These are phyloP conservation scores for Nicator chloris DNA, from an alignment of 2,113 vertebrate genomes.

Conservation along the genomic window DNA sequence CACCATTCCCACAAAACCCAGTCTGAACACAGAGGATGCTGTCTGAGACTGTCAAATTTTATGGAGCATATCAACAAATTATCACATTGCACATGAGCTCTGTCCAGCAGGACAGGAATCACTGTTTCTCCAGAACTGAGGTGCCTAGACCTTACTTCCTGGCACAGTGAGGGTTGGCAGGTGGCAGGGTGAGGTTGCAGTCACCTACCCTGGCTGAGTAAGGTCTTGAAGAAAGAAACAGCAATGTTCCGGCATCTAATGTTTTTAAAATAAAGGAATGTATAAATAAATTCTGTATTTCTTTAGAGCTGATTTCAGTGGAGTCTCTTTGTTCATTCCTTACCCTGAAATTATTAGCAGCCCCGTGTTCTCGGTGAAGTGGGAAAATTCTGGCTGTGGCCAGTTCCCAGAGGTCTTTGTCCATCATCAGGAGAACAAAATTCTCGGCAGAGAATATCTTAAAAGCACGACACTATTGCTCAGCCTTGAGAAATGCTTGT, in stretches of 20 bases:
- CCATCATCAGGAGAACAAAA: background rate
- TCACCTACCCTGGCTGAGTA: background rate
- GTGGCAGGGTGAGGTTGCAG: background rate
- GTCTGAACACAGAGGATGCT: background rate
- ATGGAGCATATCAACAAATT: background rate
- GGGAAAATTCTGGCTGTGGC: background rate
- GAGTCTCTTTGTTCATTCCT: background rate
- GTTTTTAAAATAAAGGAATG: background rate
- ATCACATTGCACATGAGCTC: background rate
- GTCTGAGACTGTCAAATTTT: background rate
- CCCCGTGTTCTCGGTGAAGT: accelerated
- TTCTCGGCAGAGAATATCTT: background rate
- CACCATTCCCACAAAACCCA: background rate
- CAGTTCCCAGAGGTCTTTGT: background rate
- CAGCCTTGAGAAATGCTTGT: background rate
- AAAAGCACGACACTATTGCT: background rate
- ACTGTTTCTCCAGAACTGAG: background rate
- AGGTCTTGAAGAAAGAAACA: background rate
- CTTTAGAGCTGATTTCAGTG: background rate
- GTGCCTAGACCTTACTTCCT: background rate
- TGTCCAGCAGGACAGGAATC: background rate
- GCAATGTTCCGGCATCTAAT: background rate
- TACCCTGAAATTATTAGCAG: background rate
- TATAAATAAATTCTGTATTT: background rate
- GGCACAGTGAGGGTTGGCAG: background rate